These are phyloP conservation scores for Zoanthus solanderi DNA, from an alignment of 92 coral and sea anemone genomes.

Conservation along the genomic window DNA sequence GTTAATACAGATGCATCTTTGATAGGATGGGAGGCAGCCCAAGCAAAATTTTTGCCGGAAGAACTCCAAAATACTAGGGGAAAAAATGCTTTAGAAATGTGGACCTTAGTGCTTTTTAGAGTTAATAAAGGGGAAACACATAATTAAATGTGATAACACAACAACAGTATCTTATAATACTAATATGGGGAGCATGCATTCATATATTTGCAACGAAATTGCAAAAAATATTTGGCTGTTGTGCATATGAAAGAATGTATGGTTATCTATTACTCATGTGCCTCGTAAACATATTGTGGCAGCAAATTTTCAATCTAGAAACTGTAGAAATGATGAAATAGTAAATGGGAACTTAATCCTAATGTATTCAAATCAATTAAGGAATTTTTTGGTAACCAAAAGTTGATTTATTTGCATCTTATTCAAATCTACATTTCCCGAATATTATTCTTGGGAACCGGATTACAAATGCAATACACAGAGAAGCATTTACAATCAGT, in stretches of 20 bases:
- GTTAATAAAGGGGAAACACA: too few relatives aligned
- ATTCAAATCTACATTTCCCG: background rate
- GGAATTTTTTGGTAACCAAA: slow-evolving; percentile 62
- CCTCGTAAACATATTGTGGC: too few relatives aligned
- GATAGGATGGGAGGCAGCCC: too few relatives aligned
- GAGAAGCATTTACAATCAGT: slow-evolving; percentile 63
- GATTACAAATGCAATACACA: slow-evolving; percentile 38
- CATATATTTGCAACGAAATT: too few relatives aligned
- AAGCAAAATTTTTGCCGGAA: too few relatives aligned
- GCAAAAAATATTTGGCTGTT: background rate
- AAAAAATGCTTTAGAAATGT: too few relatives aligned
- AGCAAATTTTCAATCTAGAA: slow-evolving; percentile 36
- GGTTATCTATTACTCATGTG: slow-evolving; percentile 37
- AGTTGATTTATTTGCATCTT: slow-evolving; percentile 69
- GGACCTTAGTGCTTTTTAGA: too few relatives aligned
- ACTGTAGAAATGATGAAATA: slow-evolving; percentile 7
- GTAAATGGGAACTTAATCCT: slow-evolving; percentile 31
- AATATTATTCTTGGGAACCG: slow-evolving; percentile 67
- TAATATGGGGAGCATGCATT: too few relatives aligned
- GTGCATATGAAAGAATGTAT: slow-evolving; percentile 56
- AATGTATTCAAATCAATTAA: slow-evolving; percentile 36
- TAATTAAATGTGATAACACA: too few relatives aligned
- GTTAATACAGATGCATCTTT: too few relatives aligned
- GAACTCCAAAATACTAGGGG: too few relatives aligned
- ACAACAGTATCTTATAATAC: too few relatives aligned